phyloP scores from a whole-genome alignment of 2,113 vertebrate species.

The Gambusia affinis region DNA sequence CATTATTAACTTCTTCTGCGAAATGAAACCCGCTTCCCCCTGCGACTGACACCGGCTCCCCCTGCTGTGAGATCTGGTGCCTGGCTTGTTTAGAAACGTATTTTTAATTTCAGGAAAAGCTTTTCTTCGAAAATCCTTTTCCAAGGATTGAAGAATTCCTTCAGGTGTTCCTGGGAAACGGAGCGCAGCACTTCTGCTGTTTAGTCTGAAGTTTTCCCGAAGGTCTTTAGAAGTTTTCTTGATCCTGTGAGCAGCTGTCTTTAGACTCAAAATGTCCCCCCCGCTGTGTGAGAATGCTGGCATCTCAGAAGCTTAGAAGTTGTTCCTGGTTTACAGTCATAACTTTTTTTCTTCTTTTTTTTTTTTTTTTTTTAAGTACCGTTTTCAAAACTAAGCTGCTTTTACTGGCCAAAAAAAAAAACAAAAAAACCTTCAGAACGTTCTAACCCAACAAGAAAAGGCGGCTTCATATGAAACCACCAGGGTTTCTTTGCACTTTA shows the following conservation, averaged over 20 bases:
- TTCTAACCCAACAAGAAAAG: no score
- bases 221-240: not conserved
- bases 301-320: not conserved
- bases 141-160: not conserved
- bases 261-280: not conserved
- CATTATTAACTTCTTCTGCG: not conserved
- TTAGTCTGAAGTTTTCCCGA: not conserved
- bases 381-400: not conserved
- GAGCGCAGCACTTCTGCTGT: not conserved
- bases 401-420: not conserved
- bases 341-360: not conserved
- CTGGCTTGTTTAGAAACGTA: not conserved
- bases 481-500: not conserved
- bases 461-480: not conserved
- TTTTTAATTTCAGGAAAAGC: not conserved
- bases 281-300: not conserved
- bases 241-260: not conserved
- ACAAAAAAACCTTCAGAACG: no score
- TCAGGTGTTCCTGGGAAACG: not conserved
- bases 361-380: no score
- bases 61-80: no score
- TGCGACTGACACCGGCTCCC: not conserved
- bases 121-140: not conserved
- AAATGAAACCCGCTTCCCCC: not conserved
- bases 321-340: not conserved